A percentile compares a stretch with the other conserved stretches of the same genome.
These are phyloP conservation scores for Thalassophryne amazonica DNA, from an alignment of 2,797 vertebrate genomes.

Conservation along the genomic window DNA sequence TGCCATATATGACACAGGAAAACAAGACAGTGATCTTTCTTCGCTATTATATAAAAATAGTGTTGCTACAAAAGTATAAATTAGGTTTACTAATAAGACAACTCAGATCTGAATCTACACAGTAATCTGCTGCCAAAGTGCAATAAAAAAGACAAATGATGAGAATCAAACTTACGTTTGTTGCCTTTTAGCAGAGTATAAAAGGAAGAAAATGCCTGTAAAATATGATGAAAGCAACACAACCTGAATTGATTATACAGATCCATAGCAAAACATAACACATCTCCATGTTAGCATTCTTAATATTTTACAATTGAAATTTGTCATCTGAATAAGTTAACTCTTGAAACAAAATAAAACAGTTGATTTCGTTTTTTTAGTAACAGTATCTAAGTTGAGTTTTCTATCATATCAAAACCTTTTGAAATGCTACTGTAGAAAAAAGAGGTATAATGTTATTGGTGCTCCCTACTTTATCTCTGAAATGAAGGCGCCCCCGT, in stretches of 20 bases:
- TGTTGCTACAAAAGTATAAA: conserved; percentile 99
- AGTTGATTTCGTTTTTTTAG: conserved; percentile 55
- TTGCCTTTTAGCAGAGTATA: conserved; percentile 73
- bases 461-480: conserved; percentile 69
- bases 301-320: conserved; percentile 58
- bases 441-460: conserved; percentile 83
- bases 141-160: conserved; percentile 77
- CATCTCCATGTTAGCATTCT: conserved; percentile 66
- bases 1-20: conserved; percentile 80
- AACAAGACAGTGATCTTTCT: conserved; percentile 80
- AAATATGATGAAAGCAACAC: conserved; percentile 75
- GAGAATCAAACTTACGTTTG: conserved; percentile 67
- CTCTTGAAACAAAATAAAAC: conserved; percentile 68
- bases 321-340: conserved; percentile 74
- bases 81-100: conserved; percentile 97
- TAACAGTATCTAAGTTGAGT: conserved; percentile 76
- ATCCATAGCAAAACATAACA: conserved; percentile 56
- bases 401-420: conserved; percentile 75
- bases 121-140: conserved; percentile 92
- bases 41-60: conserved; percentile 98
- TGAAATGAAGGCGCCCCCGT: conserved; percentile 75
- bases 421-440: conserved; percentile 81
- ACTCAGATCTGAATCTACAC: conserved; percentile 91
- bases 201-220: conserved; percentile 72
- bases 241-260: conserved; percentile 73